Evolutionary conservation across 2,113 vertebrate genomes (phyloP), one percentile per base, ranked within the genome.

Genomic region (Notiomystis cincta): DNA sequence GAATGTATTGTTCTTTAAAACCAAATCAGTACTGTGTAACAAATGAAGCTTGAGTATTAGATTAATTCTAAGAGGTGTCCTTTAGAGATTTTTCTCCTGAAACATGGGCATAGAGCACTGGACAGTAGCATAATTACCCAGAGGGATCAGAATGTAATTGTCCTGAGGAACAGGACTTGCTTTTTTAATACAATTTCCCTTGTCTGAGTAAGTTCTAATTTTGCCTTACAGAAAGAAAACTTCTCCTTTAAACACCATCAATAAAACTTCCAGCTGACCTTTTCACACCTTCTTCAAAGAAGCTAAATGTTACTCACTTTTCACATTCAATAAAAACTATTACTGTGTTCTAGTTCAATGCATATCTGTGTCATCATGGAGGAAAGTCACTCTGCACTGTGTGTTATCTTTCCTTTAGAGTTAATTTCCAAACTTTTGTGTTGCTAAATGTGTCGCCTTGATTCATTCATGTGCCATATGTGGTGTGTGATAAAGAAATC

Each of bases 241-340:
- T 75, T 65, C 67, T 70, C 69, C 47, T 92, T 95, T 69, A 89
- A 42, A 45, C 22, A 71, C 13, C 23, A 95, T 69, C 47, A 82
- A 60, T 95, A 93, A 85, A 93, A 81, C 40, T 95, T 93, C n/a
- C 40, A 83, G 18, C 37, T 96, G 76, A 89, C 91, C 54, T 97
- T 97, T 97, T 84, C 38, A 88, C 20, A 3, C 69, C 47, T 90
- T 93, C 79, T 45, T 75, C 79, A 88, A 53, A 31, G 72, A 87
- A 91, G 38, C n/a, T 85, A 89, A 96, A 96, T 44, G 54, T 90
- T 88, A 92, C 54, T 95, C 30, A 8, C 61, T 95, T 96, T 97
- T 96, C 90, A 91, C 79, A 88, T 93, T 96, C 94, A 96, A 66
- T 95, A 96, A 97, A 95, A 97, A 71, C 61, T 79, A 82, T 87